phyloP scores from a whole-genome alignment of 2,888 invertebrate species.

The Drosophila atripex region DNA sequence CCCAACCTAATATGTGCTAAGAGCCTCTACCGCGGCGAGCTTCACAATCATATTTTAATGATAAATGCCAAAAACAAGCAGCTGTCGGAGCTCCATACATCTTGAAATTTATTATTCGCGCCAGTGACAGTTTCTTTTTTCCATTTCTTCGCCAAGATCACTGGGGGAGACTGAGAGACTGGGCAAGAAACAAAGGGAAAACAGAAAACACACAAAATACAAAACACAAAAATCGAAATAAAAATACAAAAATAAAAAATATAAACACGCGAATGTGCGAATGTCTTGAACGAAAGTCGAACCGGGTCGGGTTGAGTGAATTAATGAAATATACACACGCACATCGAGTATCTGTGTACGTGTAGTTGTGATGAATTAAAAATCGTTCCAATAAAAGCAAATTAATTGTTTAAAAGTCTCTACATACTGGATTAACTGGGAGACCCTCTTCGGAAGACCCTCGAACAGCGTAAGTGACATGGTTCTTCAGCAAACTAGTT shows the following conservation, averaged over 20 bases:
- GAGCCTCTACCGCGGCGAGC: slow-evolving; percentile 14
- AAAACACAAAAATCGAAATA: slow-evolving; percentile 3
- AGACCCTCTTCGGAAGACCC: not conserved
- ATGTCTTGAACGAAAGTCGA: slow-evolving; percentile 63
- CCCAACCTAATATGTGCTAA: slow-evolving; percentile 31
- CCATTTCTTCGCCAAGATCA: slow-evolving; percentile 17
- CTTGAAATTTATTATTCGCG: slow-evolving; percentile 59
- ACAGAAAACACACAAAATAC: slow-evolving; percentile 7
- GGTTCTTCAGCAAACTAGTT: not conserved
- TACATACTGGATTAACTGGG: slow-evolving; percentile 17
- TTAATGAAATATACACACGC: slow-evolving; percentile 31
- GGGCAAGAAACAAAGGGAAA: slow-evolving; percentile 29
- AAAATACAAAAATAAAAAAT: slow-evolving; percentile 23
- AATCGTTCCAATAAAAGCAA: slow-evolving; percentile 31
- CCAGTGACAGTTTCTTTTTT: slow-evolving; percentile 57
- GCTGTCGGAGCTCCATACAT: slow-evolving; percentile 32
- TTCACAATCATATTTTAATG: slow-evolving; percentile 36
- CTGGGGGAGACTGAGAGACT: slow-evolving; percentile 20
- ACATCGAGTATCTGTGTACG: slow-evolving; percentile 15
- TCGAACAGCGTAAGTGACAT: not conserved
- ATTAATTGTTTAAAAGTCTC: not conserved
- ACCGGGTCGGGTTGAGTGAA: slow-evolving; percentile 45
- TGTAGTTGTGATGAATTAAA: slow-evolving; percentile 38
- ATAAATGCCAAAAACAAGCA: slow-evolving; percentile 25
- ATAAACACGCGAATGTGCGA: slow-evolving; percentile 60